Base-by-base conservation (phyloP, 2,888 invertebrate genomes). In the Galeopsomyia nigrocyanea region DNA sequence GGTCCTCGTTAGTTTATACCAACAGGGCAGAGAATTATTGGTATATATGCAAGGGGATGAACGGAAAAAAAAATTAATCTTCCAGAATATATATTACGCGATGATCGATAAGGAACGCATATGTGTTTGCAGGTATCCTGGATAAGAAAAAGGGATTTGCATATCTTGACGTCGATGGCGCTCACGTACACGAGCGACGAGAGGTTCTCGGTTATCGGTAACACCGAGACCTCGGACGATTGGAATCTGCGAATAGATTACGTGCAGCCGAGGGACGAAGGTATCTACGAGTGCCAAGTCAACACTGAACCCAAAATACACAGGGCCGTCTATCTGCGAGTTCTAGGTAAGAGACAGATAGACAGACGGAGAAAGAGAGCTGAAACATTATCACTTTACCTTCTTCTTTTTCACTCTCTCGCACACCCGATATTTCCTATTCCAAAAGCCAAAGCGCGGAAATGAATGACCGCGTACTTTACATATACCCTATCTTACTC, bases 221-320 rank as follows among this genome's bases (percentile, higher is more conserved):
- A 91, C 81, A 89, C 90, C 5, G 90, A 91, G 79, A 88, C 88
- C 71, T 90, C 90, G 0, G 90, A 92, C 80, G 91, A 91, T 80
- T 92, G 92, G 92, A 88, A 88, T 77, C 85, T 89, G 71, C 85
- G 87, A 77, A 87, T 89, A 71, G 87, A 88, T 78, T 88, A 87
- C 78, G 88, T 91, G 51, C 91, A 91, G 82, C 89, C 86, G 75
- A 82, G 88, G 74, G 88, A 89, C 79, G 87, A 88, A 53, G 88
- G 88, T 17, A 92, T 94, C 77, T 95, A 95, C 88, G 95, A 95
- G 87, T 95, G 95, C 82, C 95, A 95, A 89, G 94, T 95, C 80
- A 95, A 95, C 87, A 95, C 95, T 0, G 95, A 95, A 84, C 95
- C 95, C 26, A 95, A 95, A 87, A 93, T 95, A 85, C 94, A 94